A percentile compares a stretch with the other conserved stretches of the same genome.
Conservation (phyloP, 2,888 invertebrate species). For the Taenaris catops region DNA sequence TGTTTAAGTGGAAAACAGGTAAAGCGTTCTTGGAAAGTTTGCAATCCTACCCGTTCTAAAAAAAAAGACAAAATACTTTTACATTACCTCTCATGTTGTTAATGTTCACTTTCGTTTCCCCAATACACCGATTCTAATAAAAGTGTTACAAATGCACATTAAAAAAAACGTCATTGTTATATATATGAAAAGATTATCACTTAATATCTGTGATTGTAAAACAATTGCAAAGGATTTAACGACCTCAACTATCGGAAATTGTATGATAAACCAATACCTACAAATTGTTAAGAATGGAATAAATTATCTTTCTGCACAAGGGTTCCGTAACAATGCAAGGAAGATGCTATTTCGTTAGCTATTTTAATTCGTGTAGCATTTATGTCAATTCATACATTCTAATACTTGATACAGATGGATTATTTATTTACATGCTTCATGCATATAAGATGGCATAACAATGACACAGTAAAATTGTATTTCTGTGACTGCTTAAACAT, state of each 20-base stretch:
- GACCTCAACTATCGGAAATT: conserved; percentile 7
- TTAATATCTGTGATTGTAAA: conserved; percentile 8
- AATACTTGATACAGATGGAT: too few species aligned
- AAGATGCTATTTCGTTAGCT: neutral
- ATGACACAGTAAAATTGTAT: too few species aligned
- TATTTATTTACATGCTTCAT: too few species aligned
- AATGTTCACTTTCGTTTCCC: conserved; percentile 3
- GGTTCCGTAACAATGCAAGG: conserved; percentile 1
- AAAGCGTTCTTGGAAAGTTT: too few species aligned
- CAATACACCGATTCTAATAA: conserved; percentile 3
- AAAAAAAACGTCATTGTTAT: neutral
- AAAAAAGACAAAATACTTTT: neutral
- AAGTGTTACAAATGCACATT: conserved; percentile 11
- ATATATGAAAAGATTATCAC: conserved; percentile 18
- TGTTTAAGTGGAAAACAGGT: too few species aligned
- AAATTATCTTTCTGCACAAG: neutral
- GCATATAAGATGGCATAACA: too few species aligned
- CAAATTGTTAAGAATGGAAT: neutral
- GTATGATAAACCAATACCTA: conserved; percentile 10
- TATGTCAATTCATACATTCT: neutral
- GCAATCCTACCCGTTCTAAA: too few species aligned
- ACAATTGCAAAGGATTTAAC: conserved; percentile 13
- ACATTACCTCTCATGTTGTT: conserved; percentile 11
- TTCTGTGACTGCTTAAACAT: too few species aligned
- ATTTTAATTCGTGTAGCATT: neutral